Percentiles rank a stretch among this genome's conserved stretches.
phyloP scores from a whole-genome alignment of 2,113 vertebrate genomes.

The Cranoglanis bouderius region DNA sequence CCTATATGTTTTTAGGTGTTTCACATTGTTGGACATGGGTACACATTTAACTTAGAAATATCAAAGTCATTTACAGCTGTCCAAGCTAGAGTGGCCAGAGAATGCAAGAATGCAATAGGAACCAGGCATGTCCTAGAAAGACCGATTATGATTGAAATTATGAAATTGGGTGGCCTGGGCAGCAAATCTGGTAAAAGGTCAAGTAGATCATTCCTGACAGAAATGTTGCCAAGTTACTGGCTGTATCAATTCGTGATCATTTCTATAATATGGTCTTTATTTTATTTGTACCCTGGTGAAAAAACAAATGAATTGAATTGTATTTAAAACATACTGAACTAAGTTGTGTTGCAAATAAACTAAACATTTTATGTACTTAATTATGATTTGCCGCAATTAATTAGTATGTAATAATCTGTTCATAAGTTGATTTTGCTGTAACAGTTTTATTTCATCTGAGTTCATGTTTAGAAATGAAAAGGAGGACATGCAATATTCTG shows the following conservation, averaged over 20 bases:
- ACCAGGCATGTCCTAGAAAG: not conserved
- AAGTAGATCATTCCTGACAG: not conserved
- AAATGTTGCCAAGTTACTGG: not conserved
- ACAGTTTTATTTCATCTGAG: not conserved
- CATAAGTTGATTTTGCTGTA: not conserved
- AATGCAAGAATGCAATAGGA: not conserved
- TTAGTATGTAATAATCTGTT: not conserved
- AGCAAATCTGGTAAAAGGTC: not conserved
- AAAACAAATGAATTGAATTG: not conserved
- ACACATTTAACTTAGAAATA: not conserved
- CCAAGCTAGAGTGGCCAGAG: not conserved
- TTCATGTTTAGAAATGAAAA: not conserved
- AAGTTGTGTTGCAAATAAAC: not conserved
- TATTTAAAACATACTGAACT: not conserved
- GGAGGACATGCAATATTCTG: not conserved
- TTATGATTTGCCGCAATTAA: not conserved
- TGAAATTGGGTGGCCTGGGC: not conserved
- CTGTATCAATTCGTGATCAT: not conserved
- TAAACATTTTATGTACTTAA: not conserved
- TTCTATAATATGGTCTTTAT: not conserved
- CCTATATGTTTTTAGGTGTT: not conserved
- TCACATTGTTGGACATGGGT: not conserved
- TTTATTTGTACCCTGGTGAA: not conserved
- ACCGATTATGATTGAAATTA: no score
- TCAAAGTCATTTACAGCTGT: not conserved